Evolutionary conservation across 2,888 invertebrate species (phyloP).

Genomic region (Pimpla rufipes): DNA sequence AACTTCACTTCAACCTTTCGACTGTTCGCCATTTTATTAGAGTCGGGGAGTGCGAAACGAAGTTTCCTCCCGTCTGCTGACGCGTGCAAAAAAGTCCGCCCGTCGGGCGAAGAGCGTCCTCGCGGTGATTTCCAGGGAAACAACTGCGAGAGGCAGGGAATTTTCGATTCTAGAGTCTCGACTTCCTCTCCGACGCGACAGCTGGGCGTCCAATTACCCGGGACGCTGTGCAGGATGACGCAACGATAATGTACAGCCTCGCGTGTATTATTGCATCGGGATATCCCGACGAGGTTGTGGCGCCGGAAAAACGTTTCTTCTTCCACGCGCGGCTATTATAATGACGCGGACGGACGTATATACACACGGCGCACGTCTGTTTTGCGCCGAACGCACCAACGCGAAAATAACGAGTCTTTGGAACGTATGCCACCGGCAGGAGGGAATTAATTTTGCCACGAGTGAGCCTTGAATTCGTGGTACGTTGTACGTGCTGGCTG

Average conservation of each 20-base stretch:
- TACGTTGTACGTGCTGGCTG: background rate
- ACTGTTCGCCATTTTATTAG: background rate
- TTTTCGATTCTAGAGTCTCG: constrained; percentile 33
- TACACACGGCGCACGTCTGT: background rate
- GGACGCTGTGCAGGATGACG: constrained; percentile 40
- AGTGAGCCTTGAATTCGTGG: background rate
- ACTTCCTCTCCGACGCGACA: constrained; percentile 28
- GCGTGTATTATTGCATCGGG: constrained; percentile 40
- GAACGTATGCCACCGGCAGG: constrained; percentile 13
- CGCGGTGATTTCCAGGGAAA: constrained; percentile 17
- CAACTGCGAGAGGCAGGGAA: background rate
- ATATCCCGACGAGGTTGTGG: background rate
- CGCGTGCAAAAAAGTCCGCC: background rate
- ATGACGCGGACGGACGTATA: constrained; percentile 25
- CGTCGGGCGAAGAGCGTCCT: background rate
- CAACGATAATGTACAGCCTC: constrained; percentile 48
- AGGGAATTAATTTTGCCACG: constrained; percentile 43
- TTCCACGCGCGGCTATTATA: constrained; percentile 23
- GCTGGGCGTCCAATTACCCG: constrained; percentile 35
- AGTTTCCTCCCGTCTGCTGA: background rate
- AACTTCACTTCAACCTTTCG: background rate
- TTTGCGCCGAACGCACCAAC: constrained; percentile 3
- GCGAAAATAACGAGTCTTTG: constrained; percentile 46
- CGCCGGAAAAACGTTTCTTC: constrained; percentile 52
- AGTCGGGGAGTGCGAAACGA: background rate